Evolutionary conservation across 2,797 vertebrate species (phyloP).

Genomic region (Sardinella longiceps): DNA sequence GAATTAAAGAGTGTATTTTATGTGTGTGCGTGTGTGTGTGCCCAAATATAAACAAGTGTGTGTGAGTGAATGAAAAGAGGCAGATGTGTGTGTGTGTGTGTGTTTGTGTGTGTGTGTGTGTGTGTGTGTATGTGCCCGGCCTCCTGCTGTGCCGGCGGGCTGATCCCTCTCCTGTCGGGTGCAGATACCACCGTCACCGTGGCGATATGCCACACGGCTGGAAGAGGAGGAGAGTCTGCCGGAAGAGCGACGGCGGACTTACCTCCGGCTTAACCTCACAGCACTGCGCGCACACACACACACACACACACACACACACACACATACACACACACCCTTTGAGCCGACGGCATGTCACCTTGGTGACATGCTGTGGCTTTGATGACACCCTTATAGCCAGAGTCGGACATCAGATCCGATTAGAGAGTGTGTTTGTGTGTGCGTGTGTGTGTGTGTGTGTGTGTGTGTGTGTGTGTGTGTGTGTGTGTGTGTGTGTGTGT

Average conservation of each 20-base stretch:
- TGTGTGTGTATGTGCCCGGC: neutral
- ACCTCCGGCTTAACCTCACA: conserved; percentile 16
- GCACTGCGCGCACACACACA: neutral
- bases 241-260: neutral
- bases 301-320: neutral
- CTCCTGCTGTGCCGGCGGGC: neutral
- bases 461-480: conserved; percentile 30
- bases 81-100: neutral
- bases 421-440: neutral
- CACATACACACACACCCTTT: neutral
- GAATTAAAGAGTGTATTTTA: neutral
- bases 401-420: conserved; percentile 34
- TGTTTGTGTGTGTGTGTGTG: neutral
- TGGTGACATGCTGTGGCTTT: conserved; percentile 19
- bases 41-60: neutral
- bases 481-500: neutral
- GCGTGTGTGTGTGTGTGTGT: neutral
- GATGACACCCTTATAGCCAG: neutral
- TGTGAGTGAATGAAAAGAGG: too few relatives aligned
- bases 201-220: neutral
- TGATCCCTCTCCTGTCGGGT: conserved; percentile 13
- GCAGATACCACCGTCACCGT: neutral
- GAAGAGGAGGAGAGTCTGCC: neutral
- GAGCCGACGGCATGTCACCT: conserved; percentile 13
- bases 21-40: neutral